Percentiles rank a stretch among this genome's conserved stretches.
These are phyloP conservation scores for Buceros bicornis DNA, from an alignment of 2,797 vertebrate genomes.

Conservation along the genomic window DNA sequence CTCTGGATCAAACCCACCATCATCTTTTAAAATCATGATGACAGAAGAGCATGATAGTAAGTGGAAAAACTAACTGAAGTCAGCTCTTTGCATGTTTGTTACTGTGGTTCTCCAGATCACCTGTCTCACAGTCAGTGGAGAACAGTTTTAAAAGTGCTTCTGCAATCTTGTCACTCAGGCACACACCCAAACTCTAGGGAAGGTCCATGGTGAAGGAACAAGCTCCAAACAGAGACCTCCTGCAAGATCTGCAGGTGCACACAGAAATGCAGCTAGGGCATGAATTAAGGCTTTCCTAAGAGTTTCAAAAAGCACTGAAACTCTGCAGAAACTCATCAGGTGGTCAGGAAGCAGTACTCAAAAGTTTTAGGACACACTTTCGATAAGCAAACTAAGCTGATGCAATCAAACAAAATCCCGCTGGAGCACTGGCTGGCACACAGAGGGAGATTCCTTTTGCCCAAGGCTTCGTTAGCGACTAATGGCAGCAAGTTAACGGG, in stretches of 20 bases:
- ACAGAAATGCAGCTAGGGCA: not conserved
- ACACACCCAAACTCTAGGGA: not conserved
- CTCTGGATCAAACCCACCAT: not conserved
- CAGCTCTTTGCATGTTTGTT: not conserved
- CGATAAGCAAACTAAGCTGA: not conserved
- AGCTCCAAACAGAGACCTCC: not conserved
- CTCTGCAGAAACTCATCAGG: not conserved
- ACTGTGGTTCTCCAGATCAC: not conserved
- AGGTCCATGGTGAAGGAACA: not conserved
- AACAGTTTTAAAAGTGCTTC: not conserved
- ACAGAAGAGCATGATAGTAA: not conserved
- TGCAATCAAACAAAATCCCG: not conserved
- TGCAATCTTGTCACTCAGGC: accelerated
- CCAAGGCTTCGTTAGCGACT: not conserved
- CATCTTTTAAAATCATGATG: not conserved
- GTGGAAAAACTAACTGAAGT: not conserved
- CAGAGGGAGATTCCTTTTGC: not conserved
- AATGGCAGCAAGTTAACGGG: not conserved
- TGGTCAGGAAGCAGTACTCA: not conserved
- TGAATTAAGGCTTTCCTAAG: not conserved
- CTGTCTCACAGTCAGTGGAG: not conserved
- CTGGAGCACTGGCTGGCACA: not conserved
- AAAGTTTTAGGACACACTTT: not conserved
- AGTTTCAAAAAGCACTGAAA: not conserved
- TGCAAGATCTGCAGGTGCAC: not conserved